Base-by-base conservation (phyloP, 2,888 invertebrate species). In the Sarcophaga carnaria region DNA sequence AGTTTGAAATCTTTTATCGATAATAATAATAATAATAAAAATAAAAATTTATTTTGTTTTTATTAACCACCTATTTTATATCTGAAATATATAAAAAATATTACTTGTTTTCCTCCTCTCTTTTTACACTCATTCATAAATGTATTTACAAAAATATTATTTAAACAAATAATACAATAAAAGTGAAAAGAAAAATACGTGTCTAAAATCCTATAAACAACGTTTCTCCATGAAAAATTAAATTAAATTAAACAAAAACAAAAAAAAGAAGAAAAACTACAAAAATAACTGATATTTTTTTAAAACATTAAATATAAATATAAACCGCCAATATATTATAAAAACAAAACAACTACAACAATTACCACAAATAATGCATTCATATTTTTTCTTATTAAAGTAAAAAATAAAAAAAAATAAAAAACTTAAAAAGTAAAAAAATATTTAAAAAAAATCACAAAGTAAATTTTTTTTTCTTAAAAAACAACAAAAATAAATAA, bases 321-420 rank as follows among this genome's bases (percentile, higher is more conserved):
- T 70, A 80, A 84, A 85, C 81, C 83, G 85, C 83, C 81, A 85
- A 87, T 86, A 84, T 79, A 79, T 74, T 80, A 71, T 78, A 72
- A 76, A 83, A 63, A 72, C 45, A 77, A 45, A 80, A 80, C 67
- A 86, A 82, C 77, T 85, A 85, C 74, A 81, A 88, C 83, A 82
- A 82, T 85, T 86, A 88, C 86, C 86, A 88, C 87, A 86, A 83
- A 86, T 80, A 84, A 83, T 85, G 90, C 91, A 90, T 91, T 91
- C 88, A 90, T 90, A 89, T 88, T 90, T 90, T 91, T 91, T 90
- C 89, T 90, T 90, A 90, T 89, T 90, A 90, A 90, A 83, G 89
- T 87, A 89, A 90, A 89, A 87, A 64, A 85, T 77, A 80, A 80
- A 47, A 85, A 62, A 60, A 17, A 22, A 22, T 22, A 22, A 22